A percentile compares a stretch with the other conserved stretches of the same genome.
phyloP scores from a whole-genome alignment of 53 echinoderm and acorn worm species.

The Echinometra lucunter region DNA sequence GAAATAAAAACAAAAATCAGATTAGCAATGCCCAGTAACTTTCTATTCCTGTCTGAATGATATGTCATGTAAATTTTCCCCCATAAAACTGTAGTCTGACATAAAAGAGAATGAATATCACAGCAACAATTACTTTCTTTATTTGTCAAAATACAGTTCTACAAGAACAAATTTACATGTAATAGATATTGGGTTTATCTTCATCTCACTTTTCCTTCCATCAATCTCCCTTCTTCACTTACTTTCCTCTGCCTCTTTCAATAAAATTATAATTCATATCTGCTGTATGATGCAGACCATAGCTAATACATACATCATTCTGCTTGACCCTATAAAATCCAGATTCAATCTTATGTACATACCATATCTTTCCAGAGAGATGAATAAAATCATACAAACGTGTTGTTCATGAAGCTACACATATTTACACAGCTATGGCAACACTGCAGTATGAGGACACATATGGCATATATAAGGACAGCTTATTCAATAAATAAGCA shows the following conservation, averaged over 20 bases:
- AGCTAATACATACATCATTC: background rate
- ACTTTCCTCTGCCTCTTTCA: background rate
- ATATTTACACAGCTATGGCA: background rate
- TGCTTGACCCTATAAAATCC: background rate
- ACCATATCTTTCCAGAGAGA: background rate
- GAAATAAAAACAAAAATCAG: background rate
- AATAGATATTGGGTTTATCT: background rate
- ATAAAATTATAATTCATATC: background rate
- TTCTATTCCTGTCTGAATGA: background rate
- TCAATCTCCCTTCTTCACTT: background rate
- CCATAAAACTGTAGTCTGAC: background rate
- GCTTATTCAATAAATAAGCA: background rate
- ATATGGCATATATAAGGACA: background rate
- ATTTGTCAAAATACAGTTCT: background rate
- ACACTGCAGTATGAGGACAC: background rate
- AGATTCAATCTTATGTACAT: slow-evolving; percentile 11
- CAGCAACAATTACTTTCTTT: background rate
- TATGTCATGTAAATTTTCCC: background rate
- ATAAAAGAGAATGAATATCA: background rate
- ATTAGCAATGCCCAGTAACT: background rate
- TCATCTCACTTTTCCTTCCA: background rate
- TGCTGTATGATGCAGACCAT: background rate
- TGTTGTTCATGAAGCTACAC: background rate
- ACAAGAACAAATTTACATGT: background rate
- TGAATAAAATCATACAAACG: background rate